Conservation (phyloP, 2,888 invertebrate species). For the Mesochorus sp. region DNA sequence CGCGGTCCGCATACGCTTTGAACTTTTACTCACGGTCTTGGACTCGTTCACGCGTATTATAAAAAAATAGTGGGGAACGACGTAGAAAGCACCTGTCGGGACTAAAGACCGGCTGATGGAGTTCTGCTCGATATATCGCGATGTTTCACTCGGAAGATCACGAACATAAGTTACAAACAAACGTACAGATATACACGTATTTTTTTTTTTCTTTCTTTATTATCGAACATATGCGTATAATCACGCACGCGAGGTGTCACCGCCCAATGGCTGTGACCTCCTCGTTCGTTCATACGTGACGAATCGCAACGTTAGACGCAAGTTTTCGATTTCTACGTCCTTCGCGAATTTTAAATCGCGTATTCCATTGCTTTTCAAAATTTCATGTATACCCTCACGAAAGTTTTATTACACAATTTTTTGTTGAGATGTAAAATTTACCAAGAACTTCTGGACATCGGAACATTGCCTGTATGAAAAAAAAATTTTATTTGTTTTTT, state of each 20-base stretch:
- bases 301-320: background rate
- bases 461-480: too few relatives aligned
- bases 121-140: slow-evolving; percentile 18
- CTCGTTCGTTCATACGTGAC: slow-evolving; percentile 25
- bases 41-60: slow-evolving; percentile 58
- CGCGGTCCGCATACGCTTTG: slow-evolving; percentile 57
- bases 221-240: background rate
- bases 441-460: too few relatives aligned
- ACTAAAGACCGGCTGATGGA: slow-evolving; percentile 38
- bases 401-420: too few relatives aligned
- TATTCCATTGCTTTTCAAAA: slow-evolving; percentile 22
- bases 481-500: too few relatives aligned
- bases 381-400: background rate
- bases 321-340: slow-evolving; percentile 30
- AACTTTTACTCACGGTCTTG: slow-evolving; percentile 63
- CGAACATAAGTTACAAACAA: background rate
- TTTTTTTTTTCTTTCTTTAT: background rate
- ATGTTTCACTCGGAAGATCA: background rate
- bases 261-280: slow-evolving; percentile 52
- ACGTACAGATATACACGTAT: background rate
- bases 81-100: slow-evolving; percentile 64
- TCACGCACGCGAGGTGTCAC: slow-evolving; percentile 52
- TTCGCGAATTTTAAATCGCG: background rate
- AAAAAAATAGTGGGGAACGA: slow-evolving; percentile 40
- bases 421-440: too few relatives aligned